phyloP scores from a whole-genome alignment of 92 coral and sea anemone species.

The Paragorgia papillata region DNA sequence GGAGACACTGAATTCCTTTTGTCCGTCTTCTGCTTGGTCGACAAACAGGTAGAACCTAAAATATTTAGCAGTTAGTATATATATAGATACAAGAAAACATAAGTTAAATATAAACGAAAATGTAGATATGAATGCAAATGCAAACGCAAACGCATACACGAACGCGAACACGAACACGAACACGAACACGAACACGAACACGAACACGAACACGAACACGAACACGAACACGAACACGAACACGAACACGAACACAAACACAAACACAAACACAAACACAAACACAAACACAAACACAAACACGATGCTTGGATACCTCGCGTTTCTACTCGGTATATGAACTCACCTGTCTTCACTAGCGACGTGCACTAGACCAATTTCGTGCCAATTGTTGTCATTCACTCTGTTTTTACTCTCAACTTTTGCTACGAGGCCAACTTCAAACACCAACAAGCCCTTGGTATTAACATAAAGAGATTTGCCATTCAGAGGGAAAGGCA shows the following conservation, averaged over 20 bases:
- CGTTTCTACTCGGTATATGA: not conserved
- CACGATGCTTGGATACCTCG: not conserved
- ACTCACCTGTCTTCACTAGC: constrained; percentile 43
- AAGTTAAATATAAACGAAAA: too few relatives aligned
- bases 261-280: too few relatives aligned
- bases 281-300: too few relatives aligned
- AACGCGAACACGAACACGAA: too few relatives aligned
- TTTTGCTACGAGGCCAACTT: constrained; percentile 23
- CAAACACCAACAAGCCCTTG: constrained; percentile 15
- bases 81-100: not conserved
- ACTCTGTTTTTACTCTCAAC: constrained; percentile 19
- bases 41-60: constrained; percentile 17
- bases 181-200: too few relatives aligned
- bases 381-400: constrained; percentile 42
- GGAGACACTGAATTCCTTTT: constrained; percentile 31
- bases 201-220: too few relatives aligned
- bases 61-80: not conserved
- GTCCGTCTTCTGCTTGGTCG: constrained; percentile 26
- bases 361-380: constrained; percentile 32
- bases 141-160: too few relatives aligned
- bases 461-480: constrained; percentile 19
- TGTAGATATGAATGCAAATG: too few relatives aligned
- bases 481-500: constrained; percentile 30
- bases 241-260: too few relatives aligned
- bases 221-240: too few relatives aligned